phyloP scores from a whole-genome alignment of 2,113 vertebrate genomes.

The Varanus salvator region DNA sequence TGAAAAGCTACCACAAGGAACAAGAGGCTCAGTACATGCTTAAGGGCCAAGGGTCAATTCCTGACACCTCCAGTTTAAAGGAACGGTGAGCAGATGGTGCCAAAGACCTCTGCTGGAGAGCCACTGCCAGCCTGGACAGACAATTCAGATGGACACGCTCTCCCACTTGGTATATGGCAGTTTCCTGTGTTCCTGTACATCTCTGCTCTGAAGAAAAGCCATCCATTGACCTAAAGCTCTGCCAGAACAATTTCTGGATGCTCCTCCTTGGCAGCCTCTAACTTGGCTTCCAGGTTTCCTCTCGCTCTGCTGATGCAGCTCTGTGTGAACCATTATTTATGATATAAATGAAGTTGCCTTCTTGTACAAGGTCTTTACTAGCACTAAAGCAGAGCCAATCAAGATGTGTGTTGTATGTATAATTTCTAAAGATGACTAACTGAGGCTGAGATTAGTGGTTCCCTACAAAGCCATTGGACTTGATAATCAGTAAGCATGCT shows the following conservation, averaged over 20 bases:
- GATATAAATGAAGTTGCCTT: neutral
- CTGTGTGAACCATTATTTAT: neutral
- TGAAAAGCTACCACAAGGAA: neutral
- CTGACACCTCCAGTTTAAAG: no score
- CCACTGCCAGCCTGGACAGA: no score
- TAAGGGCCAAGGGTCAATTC: no score
- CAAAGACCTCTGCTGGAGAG: no score
- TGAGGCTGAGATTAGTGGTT: neutral
- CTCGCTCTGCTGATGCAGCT: no score
- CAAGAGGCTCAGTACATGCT: no score
- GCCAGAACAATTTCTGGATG: neutral
- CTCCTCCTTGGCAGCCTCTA: neutral
- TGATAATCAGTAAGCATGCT: neutral
- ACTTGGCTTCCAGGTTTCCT: no score
- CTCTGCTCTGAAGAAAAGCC: no score
- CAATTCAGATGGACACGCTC: no score
- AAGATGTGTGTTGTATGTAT: neutral
- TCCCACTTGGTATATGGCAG: no score
- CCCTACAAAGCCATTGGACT: neutral
- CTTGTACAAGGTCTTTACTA: neutral
- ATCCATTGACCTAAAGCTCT: neutral
- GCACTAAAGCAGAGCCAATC: constrained; percentile 15
- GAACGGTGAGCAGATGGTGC: no score
- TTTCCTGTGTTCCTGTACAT: no score
- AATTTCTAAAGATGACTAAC: neutral